Percentiles rank a stretch among this genome's conserved stretches.
Evolutionary conservation across 2,797 vertebrate genomes (phyloP).

Genomic region (Thalassophryne amazonica): DNA sequence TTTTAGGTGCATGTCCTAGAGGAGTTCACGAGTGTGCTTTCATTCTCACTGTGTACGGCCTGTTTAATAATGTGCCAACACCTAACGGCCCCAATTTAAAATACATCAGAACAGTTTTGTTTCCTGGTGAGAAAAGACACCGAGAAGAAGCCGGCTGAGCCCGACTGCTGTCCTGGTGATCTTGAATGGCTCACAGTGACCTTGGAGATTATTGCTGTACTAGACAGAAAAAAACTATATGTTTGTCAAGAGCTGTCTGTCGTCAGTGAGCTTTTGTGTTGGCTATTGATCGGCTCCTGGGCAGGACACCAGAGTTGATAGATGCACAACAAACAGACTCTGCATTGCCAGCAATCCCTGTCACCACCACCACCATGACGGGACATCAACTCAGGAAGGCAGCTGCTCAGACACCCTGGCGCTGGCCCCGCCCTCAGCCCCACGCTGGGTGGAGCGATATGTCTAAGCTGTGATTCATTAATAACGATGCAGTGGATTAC

Average conservation of each 20-base stretch:
- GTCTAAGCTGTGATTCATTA: constrained; percentile 62
- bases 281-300: constrained; percentile 70
- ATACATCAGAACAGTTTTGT: constrained; percentile 48
- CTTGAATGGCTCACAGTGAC: constrained; percentile 56
- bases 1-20: constrained; percentile 45
- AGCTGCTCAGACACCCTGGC: constrained; percentile 1
- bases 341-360: constrained; percentile 64
- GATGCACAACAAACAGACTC: constrained; percentile 77
- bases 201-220: constrained; percentile 78
- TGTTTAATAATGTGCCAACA: constrained; percentile 63
- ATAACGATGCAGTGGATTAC: constrained; percentile 67
- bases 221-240: constrained; percentile 77
- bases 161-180: constrained; percentile 1
- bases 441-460: constrained; percentile 20
- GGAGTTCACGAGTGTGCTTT: constrained; percentile 21
- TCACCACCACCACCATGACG: constrained; percentile 36
- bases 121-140: constrained; percentile 19
- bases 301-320: constrained; percentile 69
- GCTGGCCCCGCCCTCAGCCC: constrained; percentile 15
- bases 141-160: constrained; percentile 9
- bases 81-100: constrained; percentile 56
- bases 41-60: constrained; percentile 41
- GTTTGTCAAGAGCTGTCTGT: constrained; percentile 78
- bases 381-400: constrained; percentile 54
- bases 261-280: constrained; percentile 79